phyloP scores from a whole-genome alignment of 2,113 vertebrate genomes.

The Elanoides forficatus region DNA sequence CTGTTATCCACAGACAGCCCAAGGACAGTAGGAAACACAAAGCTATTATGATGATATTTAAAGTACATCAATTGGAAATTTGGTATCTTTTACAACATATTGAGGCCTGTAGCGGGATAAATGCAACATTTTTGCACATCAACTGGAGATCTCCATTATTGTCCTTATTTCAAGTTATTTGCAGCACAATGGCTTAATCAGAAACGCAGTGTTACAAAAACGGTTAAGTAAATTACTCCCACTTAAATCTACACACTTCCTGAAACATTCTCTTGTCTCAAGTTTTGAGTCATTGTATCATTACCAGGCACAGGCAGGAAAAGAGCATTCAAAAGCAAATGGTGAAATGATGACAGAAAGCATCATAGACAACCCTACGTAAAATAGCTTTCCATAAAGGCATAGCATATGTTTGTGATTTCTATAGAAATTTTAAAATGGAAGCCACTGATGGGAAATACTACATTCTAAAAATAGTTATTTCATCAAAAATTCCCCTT shows the following conservation, averaged over 20 bases:
- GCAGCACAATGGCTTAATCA: conserved; percentile 16
- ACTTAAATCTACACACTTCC: conserved; percentile 51
- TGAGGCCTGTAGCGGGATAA: background rate
- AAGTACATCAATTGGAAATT: background rate
- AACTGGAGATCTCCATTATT: background rate
- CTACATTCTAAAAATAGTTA: background rate
- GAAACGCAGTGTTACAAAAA: background rate
- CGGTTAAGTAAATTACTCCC: conserved; percentile 38
- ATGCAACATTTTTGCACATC: background rate
- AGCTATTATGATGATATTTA: background rate
- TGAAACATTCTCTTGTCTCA: conserved; percentile 11
- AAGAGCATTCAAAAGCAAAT: conserved; percentile 50
- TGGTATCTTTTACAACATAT: background rate
- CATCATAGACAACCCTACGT: background rate
- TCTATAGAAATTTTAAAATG: background rate
- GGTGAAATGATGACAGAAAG: conserved; percentile 25
- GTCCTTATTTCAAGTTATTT: background rate
- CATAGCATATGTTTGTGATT: background rate
- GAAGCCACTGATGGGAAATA: background rate
- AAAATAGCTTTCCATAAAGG: background rate
- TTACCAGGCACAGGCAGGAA: conserved; percentile 4
- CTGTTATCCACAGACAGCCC: background rate
- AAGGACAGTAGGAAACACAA: background rate
- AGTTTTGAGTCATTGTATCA: conserved; percentile 48
- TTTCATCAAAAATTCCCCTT: background rate